A percentile compares a stretch with the other conserved stretches of the same genome.
Conservation (phyloP, 2,797 vertebrate genomes). For the Thaleichthys pacificus region DNA sequence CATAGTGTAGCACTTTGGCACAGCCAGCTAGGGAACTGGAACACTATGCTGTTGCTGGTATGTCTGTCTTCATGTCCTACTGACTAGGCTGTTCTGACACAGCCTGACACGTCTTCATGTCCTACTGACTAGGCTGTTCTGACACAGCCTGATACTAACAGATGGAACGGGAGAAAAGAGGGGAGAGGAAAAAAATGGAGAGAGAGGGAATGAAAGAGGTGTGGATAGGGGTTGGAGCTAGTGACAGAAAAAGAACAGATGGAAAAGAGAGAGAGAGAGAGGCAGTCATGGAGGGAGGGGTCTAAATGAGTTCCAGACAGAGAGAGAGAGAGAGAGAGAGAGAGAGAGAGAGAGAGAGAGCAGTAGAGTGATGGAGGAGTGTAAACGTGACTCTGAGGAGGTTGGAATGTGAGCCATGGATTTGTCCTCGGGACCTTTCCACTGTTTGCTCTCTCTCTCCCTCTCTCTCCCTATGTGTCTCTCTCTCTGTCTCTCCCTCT, state of each 20-base stretch:
- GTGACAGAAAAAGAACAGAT: conserved; percentile 3
- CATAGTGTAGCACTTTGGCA: not conserved
- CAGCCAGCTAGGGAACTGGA: too few relatives aligned
- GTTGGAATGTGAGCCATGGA: conserved; percentile 49
- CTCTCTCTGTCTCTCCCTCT: too few relatives aligned
- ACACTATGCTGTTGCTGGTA: not conserved
- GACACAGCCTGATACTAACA: conserved; percentile 8
- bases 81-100: not conserved
- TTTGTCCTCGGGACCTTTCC: conserved; percentile 47
- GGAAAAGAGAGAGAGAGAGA: conserved; percentile 22
- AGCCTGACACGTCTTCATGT: not conserved
- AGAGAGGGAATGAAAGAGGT: not conserved
- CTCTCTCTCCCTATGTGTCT: not conserved
- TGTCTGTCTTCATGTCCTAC: too few relatives aligned
- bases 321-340: conserved; percentile 13
- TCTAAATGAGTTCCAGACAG: conserved; percentile 12
- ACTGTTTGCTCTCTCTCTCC: conserved; percentile 18
- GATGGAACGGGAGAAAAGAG: not conserved
- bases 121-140: not conserved
- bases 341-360: conserved; percentile 24
- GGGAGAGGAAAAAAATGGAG: conserved; percentile 10
- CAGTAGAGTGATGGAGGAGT: conserved; percentile 43
- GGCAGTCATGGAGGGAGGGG: conserved; percentile 31
- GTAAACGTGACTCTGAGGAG: conserved; percentile 57
- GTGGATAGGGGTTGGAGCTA: not conserved